Evolutionary conservation across 2,888 invertebrate genomes (phyloP), one percentile per base, ranked within the genome.

Genomic region (Gibbula magus): DNA sequence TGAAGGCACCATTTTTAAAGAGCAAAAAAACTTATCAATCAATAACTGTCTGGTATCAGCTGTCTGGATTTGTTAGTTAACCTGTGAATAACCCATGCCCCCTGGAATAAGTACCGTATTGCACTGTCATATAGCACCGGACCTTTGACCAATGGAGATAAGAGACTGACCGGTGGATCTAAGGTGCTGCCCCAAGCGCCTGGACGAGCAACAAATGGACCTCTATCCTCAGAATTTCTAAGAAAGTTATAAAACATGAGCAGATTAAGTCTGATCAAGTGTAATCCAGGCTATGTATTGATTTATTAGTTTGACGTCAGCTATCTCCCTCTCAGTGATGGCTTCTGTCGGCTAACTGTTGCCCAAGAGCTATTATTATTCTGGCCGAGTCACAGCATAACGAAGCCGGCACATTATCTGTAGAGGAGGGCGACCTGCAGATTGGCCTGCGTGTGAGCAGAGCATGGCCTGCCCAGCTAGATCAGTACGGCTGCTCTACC

Each of bases 281-380:
- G 32, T 75, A 75, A 75, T 75, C 45, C 51, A 35, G 39, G n/a
- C 75, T 32, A 67, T 35, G 39, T 73, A 80, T 80, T 75, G 80
- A 80, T 80, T 80, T 80, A 80, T 80, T 80, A 80, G 77, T 77
- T 80, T 80, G 80, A 80, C 80, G 80, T 80, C 80, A 80, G 66
- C 77, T 77, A 77, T 77, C 77, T 61, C 77, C 61, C 61, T 77
- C 61, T 77, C 61, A 20, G 32, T 45, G 77, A 77, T 39, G 77
- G 51, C 56, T 73, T 39, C 52, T 35, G 78, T 52, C 51, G 78
- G 67, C 70, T 54, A 54, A 73, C 52, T 78, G 73, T 73, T 73
- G 78, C 78, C 70, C 70, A 78, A 78, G 35, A 51, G 70, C 67
- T 51, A 52, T 78, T 73, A 78, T 73, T 73, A 54, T 73, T 70